Base-by-base conservation (phyloP, 2,113 vertebrate genomes). In the Aegotheles bennettii region DNA sequence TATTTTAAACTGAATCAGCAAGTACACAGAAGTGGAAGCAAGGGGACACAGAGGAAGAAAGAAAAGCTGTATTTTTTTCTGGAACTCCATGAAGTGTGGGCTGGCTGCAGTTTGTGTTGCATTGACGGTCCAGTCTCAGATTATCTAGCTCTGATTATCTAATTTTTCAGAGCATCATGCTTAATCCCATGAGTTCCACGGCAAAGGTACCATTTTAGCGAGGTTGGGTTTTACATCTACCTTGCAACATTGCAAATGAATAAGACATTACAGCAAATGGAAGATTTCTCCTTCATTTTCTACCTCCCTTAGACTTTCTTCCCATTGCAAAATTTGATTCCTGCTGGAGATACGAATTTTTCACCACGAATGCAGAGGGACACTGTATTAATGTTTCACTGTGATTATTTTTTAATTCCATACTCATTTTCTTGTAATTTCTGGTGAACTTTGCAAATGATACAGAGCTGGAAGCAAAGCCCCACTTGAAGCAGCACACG, bases 1-100 rank as follows among this genome's bases (percentile, higher is more conserved):
- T 7, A 63, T 40, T 75, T 88, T 42, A 75, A 63, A 73, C 61
- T 65, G 65, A 84, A 86, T 88, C 83, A 88, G 88, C 84, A 93
- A 76, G 31, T 33, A 69, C n/a, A 36, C 25, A 54, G 45, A 60
- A 68, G 20, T 16, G 42, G 29, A 25, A 87, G 53, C 23, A 51
- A 89, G 38, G 43, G 47, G 74, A 60, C 20, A 51, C 6, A 28
- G 33, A 21, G 3, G 18, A 84, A 88, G 36, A 76, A 69, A 82
- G 19, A 16, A 61, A 82, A 64, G 8, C 5, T 0, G 0, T 15
- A 13, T 53, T 53, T 68, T 50, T 13, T 56, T 47, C 69, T 45
- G 16, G n/a, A 83, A 86, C 25, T 81, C 54, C 10, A 13, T 14
- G 18, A 80, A 85, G 23, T 0, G 2, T 11, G 3, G 20, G 13